Percentiles rank a stretch among this genome's conserved stretches.
phyloP scores from a whole-genome alignment of 2,113 vertebrate genomes.

The Phalacrocorax aristotelis region DNA sequence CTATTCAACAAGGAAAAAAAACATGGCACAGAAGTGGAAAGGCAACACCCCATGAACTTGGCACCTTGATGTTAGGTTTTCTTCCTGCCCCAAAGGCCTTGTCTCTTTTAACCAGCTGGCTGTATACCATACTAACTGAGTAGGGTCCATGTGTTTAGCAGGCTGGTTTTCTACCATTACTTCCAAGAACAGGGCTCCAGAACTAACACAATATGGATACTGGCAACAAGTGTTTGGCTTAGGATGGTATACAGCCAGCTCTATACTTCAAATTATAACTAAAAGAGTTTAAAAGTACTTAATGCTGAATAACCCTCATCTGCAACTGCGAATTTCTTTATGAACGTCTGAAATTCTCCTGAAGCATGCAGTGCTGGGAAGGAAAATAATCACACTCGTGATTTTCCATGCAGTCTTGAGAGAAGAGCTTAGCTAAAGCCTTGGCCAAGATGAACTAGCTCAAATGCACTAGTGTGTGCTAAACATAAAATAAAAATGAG shows the following conservation, averaged over 20 bases:
- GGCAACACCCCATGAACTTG: not conserved
- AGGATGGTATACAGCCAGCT: not conserved
- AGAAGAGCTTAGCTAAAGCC: not conserved
- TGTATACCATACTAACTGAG: not conserved
- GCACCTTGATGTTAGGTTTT: not conserved
- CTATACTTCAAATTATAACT: not conserved
- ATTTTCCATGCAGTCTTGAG: not conserved
- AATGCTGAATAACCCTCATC: not conserved
- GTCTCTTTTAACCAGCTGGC: not conserved
- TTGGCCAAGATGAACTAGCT: not conserved
- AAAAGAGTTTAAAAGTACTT: not conserved
- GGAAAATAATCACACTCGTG: not conserved
- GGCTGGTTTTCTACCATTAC: not conserved
- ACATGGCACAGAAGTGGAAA: not conserved
- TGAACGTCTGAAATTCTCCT: not conserved
- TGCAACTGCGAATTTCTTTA: not conserved
- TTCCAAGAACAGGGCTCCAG: not conserved
- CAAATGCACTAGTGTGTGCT: not conserved
- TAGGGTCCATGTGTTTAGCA: not conserved
- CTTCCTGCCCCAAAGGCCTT: not conserved
- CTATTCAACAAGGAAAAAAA: not conserved
- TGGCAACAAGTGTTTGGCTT: not conserved
- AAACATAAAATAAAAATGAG: not conserved
- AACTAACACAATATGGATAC: not conserved
- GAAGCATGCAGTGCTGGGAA: not conserved